Evolutionary conservation across 2,113 vertebrate genomes (phyloP), one percentile per base, ranked within the genome.

Genomic region (Tetrao urogallus): DNA sequence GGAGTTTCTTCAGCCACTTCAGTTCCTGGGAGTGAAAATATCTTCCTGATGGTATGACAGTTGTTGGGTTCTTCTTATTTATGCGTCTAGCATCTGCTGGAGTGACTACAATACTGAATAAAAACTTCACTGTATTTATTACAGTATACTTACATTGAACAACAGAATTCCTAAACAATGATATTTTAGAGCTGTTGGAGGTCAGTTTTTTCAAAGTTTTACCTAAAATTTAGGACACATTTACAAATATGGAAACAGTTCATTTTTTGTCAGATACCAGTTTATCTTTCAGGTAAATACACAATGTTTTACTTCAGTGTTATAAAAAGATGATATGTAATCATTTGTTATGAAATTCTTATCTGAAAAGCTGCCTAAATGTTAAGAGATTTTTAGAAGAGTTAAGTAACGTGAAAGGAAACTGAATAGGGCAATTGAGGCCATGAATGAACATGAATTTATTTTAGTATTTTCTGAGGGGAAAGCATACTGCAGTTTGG

Each of bases 11-110:
- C 38, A 75, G 64, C 25, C 34, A 19, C 47, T 57, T 22, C 50
- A 70, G 34, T 64, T 66, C 52, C 50, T 52, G 32, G 77, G 30
- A 74, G 18, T 64, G 34, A 11, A 81, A 90, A 38, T 77, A 43
- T 69, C 50, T 69, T 45, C 71, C 38, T 60, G 69, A 36, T 28
- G 32, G 30, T n/a, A 28, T 63, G 52, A 63, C 60, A 63, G 60
- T 38, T 21, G 28, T 48, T 40, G 20, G 15, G 0, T 0, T 15
- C n/a, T 54, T 40, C 3, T 50, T 52, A n/a, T 70, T 63, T 64
- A 6, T 28, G 25, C 16, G 2, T 63, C 40, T 61, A 50, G 38
- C 21, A 40, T 66, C 66, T 82, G 25, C 22, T 11, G 61, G 27
- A 84, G 21, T 22, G 13, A 82, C 66, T 19, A 17, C 28, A 80